Evolutionary conservation across 2,888 invertebrate species (phyloP), one percentile per base, ranked within the genome.

Genomic region (Mongoloraphidia duomilia): DNA sequence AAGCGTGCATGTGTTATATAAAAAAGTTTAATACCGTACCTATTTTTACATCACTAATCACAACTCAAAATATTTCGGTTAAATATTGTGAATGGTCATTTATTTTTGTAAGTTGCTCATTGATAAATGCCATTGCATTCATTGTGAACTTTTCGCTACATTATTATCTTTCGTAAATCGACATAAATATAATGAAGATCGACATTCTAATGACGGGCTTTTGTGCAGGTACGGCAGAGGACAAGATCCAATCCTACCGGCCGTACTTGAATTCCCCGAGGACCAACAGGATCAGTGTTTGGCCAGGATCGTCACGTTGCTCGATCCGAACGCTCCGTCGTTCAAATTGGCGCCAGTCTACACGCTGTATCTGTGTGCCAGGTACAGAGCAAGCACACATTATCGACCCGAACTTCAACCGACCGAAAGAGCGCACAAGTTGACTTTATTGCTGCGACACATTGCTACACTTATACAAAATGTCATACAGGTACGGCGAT

Each of bases 291-390:
- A 93, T 63, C 82, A 86, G 57, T 92, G 96, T 69, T 73, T 97
- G 46, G 83, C 85, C 52, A 83, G 89, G 40, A 85, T 94, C 54
- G 83, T 95, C 62, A 80, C 86, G 36, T 84, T 93, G 56, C 77
- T 93, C 56, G 93, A 92, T 66, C 90, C 91, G 11, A 84, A 84
- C 63, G 81, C 83, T 51, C 87, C 87, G 10, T 88, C 90, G 57
- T 97, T 97, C 72, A 93, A 94, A 64, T 76, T 98, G 53, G 91
- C 97, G 1, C 97, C 97, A 0, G 95, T 96, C 33, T 98, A 97
- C 70, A 88, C 94, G 2, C 77, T 98, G 26, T 98, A 98, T 68
- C 76, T 98, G 63, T 91, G 93, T 57, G 89, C 93, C 52, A 79
- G 91, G 76, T 95, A 94, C 64, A 80, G 94, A 48, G 91, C 96